phyloP scores from a whole-genome alignment of 2,888 invertebrate genomes.

The Drosophila anomalipes region DNA sequence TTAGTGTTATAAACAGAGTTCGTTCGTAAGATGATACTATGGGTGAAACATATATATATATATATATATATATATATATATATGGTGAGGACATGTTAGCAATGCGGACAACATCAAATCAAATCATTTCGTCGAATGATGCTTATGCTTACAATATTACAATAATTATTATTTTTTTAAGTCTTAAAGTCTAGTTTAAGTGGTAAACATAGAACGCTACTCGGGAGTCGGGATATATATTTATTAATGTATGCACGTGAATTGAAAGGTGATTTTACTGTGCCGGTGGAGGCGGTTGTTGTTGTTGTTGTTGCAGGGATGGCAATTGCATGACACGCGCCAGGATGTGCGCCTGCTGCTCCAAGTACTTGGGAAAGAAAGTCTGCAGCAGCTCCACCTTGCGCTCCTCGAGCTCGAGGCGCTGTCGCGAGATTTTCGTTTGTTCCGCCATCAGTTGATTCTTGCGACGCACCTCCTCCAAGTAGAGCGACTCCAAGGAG shows the following conservation, averaged over 20 bases:
- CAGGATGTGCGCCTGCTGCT: slow-evolving; percentile 77
- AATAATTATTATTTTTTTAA: slow-evolving; percentile 12
- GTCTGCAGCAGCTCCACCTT: slow-evolving; percentile 76
- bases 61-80: neutral
- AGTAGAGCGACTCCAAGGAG: slow-evolving; percentile 66
- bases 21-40: slow-evolving; percentile 28
- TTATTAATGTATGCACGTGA: neutral
- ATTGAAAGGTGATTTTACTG: slow-evolving; percentile 26
- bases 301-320: slow-evolving; percentile 24
- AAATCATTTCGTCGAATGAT: slow-evolving; percentile 22
- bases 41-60: slow-evolving; percentile 20
- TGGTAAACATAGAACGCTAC: slow-evolving; percentile 52
- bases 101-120: slow-evolving; percentile 14
- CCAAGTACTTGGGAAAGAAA: slow-evolving; percentile 81
- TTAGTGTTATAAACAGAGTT: slow-evolving; percentile 48
- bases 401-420: slow-evolving; percentile 77
- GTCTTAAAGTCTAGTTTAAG: slow-evolving; percentile 44
- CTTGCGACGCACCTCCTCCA: slow-evolving; percentile 79
- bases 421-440: slow-evolving; percentile 76
- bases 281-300: slow-evolving; percentile 18
- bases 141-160: slow-evolving; percentile 23
- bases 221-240: slow-evolving; percentile 14
- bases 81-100: slow-evolving; percentile 16
- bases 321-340: slow-evolving; percentile 59
- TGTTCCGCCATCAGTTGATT: slow-evolving; percentile 78